Conservation (phyloP, 2,113 vertebrate species). For the Polypterus bichir region DNA sequence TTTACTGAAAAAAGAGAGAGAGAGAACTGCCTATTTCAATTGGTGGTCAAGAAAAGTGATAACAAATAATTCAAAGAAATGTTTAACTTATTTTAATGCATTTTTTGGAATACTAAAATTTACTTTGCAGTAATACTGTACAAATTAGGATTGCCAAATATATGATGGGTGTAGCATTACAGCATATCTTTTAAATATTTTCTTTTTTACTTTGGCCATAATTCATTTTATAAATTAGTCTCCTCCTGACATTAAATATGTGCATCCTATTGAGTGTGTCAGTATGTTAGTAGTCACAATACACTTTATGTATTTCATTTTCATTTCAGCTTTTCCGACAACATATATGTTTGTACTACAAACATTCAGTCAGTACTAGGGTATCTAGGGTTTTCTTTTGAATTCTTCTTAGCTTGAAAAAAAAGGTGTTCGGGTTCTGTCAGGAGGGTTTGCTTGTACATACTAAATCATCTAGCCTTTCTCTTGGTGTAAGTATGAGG, state of each 20-base stretch:
- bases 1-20: background rate
- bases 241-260: conserved; percentile 5
- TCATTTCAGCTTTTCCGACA: too few relatives aligned
- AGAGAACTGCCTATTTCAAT: conserved; percentile 6
- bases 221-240: conserved; percentile 24
- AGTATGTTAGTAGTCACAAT: background rate
- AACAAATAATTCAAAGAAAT: conserved; percentile 1
- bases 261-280: background rate
- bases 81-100: background rate
- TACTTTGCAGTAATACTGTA: background rate
- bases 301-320: too few relatives aligned
- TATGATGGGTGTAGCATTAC: too few relatives aligned
- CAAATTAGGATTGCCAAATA: too few relatives aligned
- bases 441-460: background rate
- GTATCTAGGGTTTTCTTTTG: too few relatives aligned
- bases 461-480: background rate
- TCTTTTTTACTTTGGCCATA: conserved; percentile 9
- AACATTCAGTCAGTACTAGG: too few relatives aligned
- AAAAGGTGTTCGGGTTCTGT: background rate
- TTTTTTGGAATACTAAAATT: background rate
- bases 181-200: too few relatives aligned
- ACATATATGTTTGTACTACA: too few relatives aligned
- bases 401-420: too few relatives aligned
- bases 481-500: background rate
- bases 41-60: background rate